Evolutionary conservation across 2,113 vertebrate species (phyloP).

Genomic region (Panthera leo): DNA sequence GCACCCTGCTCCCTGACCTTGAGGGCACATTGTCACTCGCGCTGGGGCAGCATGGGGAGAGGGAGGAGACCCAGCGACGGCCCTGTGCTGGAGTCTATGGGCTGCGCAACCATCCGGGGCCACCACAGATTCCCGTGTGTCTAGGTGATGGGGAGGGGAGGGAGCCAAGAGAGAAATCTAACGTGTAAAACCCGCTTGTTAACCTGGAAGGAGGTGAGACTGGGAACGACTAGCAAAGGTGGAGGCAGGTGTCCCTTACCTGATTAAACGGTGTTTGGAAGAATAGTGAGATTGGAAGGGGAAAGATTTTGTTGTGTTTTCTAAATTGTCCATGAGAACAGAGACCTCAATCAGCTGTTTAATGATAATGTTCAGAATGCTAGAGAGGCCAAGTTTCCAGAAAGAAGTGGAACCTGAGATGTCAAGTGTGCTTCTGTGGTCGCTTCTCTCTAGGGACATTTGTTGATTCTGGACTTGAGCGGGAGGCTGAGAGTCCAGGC

Average conservation of each 20-base stretch:
- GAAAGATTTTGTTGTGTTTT: neutral
- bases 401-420: neutral
- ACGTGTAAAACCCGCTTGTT: neutral
- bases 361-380: neutral
- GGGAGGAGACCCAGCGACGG: slow-evolving; percentile 10
- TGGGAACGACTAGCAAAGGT: neutral
- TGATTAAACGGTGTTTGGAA: neutral
- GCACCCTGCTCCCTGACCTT: slow-evolving; percentile 43
- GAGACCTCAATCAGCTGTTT: neutral
- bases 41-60: neutral
- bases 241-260: neutral
- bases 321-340: neutral
- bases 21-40: neutral
- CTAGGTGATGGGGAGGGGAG: neutral
- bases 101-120: neutral
- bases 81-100: neutral
- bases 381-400: neutral
- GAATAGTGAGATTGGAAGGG: neutral
- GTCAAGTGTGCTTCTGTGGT: neutral
- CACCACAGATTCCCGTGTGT: no score
- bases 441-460: neutral
- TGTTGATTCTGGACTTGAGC: neutral
- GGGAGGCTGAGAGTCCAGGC: neutral
- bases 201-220: neutral
- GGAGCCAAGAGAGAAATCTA: neutral